phyloP scores from a whole-genome alignment of 1,140 invertebrate genomes.

The Drosophila azteca region DNA sequence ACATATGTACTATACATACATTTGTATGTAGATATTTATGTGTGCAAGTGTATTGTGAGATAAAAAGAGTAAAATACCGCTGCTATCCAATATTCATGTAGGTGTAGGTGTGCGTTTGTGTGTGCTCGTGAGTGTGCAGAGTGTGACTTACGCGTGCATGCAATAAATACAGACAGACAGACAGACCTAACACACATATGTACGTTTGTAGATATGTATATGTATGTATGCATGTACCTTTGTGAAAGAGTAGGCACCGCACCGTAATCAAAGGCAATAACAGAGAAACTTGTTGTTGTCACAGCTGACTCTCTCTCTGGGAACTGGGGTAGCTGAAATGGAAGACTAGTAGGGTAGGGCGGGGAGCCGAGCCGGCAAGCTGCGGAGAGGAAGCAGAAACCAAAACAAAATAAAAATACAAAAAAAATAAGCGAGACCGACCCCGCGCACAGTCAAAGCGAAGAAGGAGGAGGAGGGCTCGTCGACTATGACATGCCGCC shows the following conservation, averaged over 20 bases:
- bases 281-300: conserved; percentile 63
- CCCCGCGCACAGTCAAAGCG: conserved; percentile 46
- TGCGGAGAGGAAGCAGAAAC: conserved; percentile 53
- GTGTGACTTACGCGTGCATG: conserved; percentile 61
- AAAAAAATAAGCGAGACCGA: conserved; percentile 58
- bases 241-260: conserved; percentile 59
- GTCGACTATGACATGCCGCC: conserved; percentile 56
- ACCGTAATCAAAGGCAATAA: conserved; percentile 63
- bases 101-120: conserved; percentile 4
- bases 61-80: conserved; percentile 39
- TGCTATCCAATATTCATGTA: conserved; percentile 44
- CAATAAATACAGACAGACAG: conserved; percentile 48
- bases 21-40: conserved; percentile 19
- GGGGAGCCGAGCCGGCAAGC: conserved; percentile 51
- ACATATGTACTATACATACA: too few species aligned
- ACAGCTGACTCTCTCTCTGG: conserved; percentile 52
- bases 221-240: conserved; percentile 11
- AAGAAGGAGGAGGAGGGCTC: conserved; percentile 45
- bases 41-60: conserved; percentile 30
- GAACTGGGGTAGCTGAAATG: conserved; percentile 18
- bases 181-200: neutral
- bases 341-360: conserved; percentile 2
- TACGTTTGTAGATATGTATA: conserved; percentile 27
- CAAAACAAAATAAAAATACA: conserved; percentile 60
- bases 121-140: conserved; percentile 37